Conservation (phyloP, 2,113 vertebrate genomes). For the Mirza zaza region DNA sequence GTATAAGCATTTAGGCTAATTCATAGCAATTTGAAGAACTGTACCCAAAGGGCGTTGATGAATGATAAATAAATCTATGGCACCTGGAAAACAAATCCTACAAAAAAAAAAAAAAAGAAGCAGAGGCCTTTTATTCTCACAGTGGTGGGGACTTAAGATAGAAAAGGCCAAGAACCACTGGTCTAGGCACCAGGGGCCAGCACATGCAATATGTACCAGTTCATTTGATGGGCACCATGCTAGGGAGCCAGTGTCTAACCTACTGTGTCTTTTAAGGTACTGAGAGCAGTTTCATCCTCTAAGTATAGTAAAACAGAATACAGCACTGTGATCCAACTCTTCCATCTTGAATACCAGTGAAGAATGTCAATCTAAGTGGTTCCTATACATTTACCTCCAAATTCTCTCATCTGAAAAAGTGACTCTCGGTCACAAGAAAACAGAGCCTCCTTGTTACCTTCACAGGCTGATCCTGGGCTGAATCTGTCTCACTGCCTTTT, state of each 20-base stretch:
- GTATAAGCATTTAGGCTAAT: not conserved
- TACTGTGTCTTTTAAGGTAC: constrained; percentile 9
- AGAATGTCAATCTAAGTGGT: not conserved
- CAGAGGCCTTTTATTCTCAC: not conserved
- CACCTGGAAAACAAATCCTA: not conserved
- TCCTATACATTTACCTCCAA: not conserved
- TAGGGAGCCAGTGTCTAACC: not conserved
- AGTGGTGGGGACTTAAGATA: not conserved
- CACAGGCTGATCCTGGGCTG: constrained; percentile 89
- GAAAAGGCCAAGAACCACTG: not conserved
- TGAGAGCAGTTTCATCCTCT: not conserved
- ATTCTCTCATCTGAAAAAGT: not conserved
- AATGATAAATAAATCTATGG: not conserved
- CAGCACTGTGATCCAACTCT: not conserved
- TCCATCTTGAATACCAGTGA: not conserved
- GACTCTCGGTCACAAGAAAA: not conserved
- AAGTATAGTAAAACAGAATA: constrained; percentile 37
- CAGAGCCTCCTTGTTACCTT: constrained; percentile 84
- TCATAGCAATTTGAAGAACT: not conserved
- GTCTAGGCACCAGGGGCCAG: not conserved
- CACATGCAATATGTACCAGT: not conserved
- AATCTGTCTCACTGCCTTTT: constrained; percentile 90
- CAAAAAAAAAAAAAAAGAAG: not conserved
- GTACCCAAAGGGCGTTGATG: not conserved
- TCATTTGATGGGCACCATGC: not conserved